Percentiles rank a stretch among this genome's conserved stretches.
Conservation (phyloP, 1,140 invertebrate species). For the Lucilia cuprina region DNA sequence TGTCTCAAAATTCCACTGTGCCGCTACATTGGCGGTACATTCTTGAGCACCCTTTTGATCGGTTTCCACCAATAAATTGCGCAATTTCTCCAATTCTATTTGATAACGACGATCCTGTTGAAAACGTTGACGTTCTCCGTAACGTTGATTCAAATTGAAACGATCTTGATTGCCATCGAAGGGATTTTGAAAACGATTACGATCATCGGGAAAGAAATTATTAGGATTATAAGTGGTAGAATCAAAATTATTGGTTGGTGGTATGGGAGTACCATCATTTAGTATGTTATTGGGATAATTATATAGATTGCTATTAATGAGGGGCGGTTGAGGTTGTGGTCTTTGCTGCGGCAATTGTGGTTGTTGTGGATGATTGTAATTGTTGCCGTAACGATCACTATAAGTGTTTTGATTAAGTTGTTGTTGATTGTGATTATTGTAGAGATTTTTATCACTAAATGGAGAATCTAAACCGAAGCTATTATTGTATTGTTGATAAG, state of each 20-base stretch:
- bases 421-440: conserved; percentile 18
- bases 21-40: conserved; percentile 81
- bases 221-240: conserved; percentile 40
- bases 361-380: conserved; percentile 20
- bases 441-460: conserved; percentile 45
- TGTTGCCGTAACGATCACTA: conserved; percentile 33
- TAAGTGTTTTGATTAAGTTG: conserved; percentile 47
- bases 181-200: conserved; percentile 55
- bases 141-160: conserved; percentile 55
- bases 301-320: conserved; percentile 25
- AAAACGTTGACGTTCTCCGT: conserved; percentile 50
- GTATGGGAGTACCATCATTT: conserved; percentile 22
- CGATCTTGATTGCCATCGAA: conserved; percentile 53
- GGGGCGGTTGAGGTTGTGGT: neutral
- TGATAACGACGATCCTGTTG: conserved; percentile 59
- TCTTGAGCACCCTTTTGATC: conserved; percentile 77
- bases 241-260: neutral
- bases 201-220: conserved; percentile 47
- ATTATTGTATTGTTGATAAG: conserved; percentile 48
- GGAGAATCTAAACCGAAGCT: conserved; percentile 47
- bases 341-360: neutral
- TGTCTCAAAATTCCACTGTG: conserved; percentile 88
- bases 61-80: conserved; percentile 70
- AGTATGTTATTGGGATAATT: conserved; percentile 47
- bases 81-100: conserved; percentile 56